Evolutionary conservation across 2,113 vertebrate species (phyloP).

Genomic region (Oxyruncus cristatus): DNA sequence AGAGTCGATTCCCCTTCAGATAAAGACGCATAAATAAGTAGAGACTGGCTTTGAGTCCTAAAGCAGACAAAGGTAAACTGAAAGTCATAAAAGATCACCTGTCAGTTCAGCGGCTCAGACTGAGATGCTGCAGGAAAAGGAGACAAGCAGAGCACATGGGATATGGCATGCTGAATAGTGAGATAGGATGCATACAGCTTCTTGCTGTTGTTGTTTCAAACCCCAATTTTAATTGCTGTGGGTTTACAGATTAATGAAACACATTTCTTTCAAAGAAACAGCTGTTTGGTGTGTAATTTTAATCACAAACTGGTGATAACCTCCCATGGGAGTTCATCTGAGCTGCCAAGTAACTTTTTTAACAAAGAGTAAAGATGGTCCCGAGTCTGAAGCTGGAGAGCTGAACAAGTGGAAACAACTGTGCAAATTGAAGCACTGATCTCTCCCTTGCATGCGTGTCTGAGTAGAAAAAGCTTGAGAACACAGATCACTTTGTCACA

Average conservation of each 20-base stretch:
- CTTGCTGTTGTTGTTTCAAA: background rate
- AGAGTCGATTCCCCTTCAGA: slow-evolving; percentile 43
- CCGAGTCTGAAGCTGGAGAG: background rate
- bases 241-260: slow-evolving; percentile 28
- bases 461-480: background rate
- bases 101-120: background rate
- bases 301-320: slow-evolving; percentile 7
- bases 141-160: background rate
- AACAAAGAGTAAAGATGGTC: background rate
- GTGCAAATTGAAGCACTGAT: background rate
- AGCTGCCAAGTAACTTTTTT: background rate
- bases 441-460: rapidly evolving
- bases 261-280: slow-evolving; percentile 3
- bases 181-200: background rate
- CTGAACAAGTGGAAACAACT: background rate
- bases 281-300: slow-evolving; percentile 3
- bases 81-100: slow-evolving; percentile 2
- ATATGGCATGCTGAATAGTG: background rate
- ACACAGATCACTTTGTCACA: background rate
- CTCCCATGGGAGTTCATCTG: background rate
- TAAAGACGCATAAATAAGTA: slow-evolving; percentile 37
- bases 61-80: slow-evolving; percentile 16
- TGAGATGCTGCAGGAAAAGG: background rate
- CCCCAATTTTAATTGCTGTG: background rate
- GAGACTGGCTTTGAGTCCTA: slow-evolving; percentile 14